Evolutionary conservation across 2,113 vertebrate species (phyloP), one percentile per base, ranked within the genome.

Genomic region (Anoura caudifer): DNA sequence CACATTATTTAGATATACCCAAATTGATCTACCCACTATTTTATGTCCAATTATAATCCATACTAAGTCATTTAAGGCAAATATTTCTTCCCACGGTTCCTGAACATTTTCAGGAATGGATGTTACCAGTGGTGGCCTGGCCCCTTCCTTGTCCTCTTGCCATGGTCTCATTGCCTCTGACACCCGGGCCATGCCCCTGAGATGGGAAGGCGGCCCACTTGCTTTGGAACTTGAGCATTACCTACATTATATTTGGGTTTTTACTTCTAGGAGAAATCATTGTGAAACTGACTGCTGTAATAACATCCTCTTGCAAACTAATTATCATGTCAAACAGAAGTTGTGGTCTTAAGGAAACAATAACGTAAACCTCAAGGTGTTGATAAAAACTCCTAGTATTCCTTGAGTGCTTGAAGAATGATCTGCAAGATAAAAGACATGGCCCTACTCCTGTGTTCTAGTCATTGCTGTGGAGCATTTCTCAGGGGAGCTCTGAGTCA

Each of bases 301-400:
- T 90, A 59, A 93, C 16, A 82, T 43, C 65, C 9, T 70, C 24
- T 83, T 97, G 36, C 28, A 97, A 56, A 45, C 22, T 43, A 93
- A 69, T 75, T 6, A 82, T 47, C 2, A 89, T 22, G 5, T 56
- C 47, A 91, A 91, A 73, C 22, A n/a, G 9, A 87, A 65, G 4
- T 96, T 92, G 22, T 90, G n/a, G n/a, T 95, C 33, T 76, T 86
- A 75, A 96, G 13, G 24, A 79, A 96, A 70, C 15, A 67, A 56
- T 75, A 69, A 59, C 26, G 5, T 85, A 79, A 90, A 50, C 2
- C 22, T 82, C 28, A 36, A 76, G 63, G 15, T 82, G 36, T 91
- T 92, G 72, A 76, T 65, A 47, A 20, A 43, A 79, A 54, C 72
- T 20, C 14, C 10, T 75, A 81, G 0, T 76, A 63, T 76, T 92